phyloP scores from a whole-genome alignment of 2,797 vertebrate species.

The Acrossocheilus fasciatus region DNA sequence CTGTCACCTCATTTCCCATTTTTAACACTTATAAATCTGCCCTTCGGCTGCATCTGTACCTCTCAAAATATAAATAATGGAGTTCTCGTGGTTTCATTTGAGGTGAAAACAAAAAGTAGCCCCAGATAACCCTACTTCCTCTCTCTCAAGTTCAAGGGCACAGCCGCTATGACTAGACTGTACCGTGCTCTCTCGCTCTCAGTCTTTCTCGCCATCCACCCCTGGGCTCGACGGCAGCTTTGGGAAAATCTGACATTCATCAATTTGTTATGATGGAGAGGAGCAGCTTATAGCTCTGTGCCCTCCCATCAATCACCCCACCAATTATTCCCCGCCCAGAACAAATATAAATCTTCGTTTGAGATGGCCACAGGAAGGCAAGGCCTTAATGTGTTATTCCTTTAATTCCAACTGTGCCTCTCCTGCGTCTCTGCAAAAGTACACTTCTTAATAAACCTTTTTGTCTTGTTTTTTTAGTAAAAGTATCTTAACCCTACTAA shows the following conservation, averaged over 20 bases:
- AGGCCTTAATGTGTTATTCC: slow-evolving; percentile 45
- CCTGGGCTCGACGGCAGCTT: slow-evolving; percentile 46
- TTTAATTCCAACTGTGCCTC: slow-evolving; percentile 27
- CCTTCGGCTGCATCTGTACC: slow-evolving; percentile 28
- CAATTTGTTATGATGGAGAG: slow-evolving; percentile 60
- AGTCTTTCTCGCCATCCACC: slow-evolving; percentile 28
- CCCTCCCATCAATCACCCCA: slow-evolving; percentile 50
- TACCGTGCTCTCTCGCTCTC: slow-evolving; percentile 20
- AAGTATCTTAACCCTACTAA: not conserved
- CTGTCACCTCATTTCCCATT: slow-evolving; percentile 38
- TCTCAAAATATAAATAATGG: slow-evolving; percentile 47
- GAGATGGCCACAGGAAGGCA: slow-evolving; percentile 23
- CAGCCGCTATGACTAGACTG: slow-evolving; percentile 26
- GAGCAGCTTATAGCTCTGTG: slow-evolving; percentile 45
- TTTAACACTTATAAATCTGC: slow-evolving; percentile 37
- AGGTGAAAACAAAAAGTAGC: slow-evolving; percentile 36
- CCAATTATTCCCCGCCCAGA: slow-evolving; percentile 52
- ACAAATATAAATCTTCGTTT: slow-evolving; percentile 58
- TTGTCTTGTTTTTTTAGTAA: slow-evolving; percentile 14
- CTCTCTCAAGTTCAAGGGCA: slow-evolving; percentile 44
- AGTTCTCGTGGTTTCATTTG: slow-evolving; percentile 39
- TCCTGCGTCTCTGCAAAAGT: not conserved
- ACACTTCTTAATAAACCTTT: not conserved
- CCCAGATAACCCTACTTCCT: slow-evolving; percentile 24
- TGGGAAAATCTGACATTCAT: slow-evolving; percentile 58